These are phyloP conservation scores for Cantharis nigra DNA, from an alignment of 2,888 invertebrate genomes.

Conservation along the genomic window DNA sequence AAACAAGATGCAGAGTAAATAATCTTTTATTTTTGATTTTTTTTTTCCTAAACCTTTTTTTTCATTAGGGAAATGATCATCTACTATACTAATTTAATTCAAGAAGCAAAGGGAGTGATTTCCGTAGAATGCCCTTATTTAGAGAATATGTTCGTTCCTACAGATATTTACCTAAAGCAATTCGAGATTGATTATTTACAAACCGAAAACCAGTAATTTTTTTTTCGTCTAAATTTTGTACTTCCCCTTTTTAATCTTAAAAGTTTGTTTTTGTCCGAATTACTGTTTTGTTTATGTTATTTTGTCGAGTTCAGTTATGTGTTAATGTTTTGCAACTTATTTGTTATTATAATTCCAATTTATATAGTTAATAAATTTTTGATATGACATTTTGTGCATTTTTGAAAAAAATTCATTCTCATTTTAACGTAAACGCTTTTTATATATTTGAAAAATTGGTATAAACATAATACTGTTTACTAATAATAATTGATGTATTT, in stretches of 20 bases:
- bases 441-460: too few relatives aligned
- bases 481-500: too few relatives aligned
- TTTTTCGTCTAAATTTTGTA: background rate
- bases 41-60: background rate
- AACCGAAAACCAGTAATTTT: background rate
- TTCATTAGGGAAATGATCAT: background rate
- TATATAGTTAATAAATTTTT: background rate
- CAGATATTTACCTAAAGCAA: background rate
- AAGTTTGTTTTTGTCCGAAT: background rate
- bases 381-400: background rate
- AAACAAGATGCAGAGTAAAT: background rate
- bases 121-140: background rate
- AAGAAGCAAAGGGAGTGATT: background rate
- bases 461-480: too few relatives aligned
- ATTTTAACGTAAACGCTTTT: too few relatives aligned
- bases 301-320: too few relatives aligned
- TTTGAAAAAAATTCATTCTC: background rate
- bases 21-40: background rate
- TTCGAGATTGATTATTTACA: background rate
- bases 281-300: background rate
- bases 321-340: background rate
- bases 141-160: background rate
- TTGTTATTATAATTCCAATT: background rate
- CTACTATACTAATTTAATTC: background rate
- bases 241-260: background rate